Base-by-base conservation (phyloP, 2,113 vertebrate species). In the Crotalus helleri region DNA sequence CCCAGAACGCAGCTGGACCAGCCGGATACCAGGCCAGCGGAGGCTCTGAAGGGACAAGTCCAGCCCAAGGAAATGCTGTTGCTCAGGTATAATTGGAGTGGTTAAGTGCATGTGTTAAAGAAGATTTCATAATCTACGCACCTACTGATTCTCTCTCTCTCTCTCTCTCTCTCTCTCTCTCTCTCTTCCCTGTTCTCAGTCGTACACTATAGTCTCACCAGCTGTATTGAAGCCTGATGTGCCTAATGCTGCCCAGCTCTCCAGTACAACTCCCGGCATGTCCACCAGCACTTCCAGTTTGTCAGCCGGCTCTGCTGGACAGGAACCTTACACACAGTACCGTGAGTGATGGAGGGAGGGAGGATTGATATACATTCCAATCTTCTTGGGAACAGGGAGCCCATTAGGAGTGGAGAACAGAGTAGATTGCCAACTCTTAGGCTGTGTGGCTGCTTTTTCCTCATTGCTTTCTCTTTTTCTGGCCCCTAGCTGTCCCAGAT, bases 401-500 rank as follows among this genome's bases (percentile, higher is more conserved):
- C 57, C 21, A 29, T 33, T 46, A 44, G 91, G 92, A 21, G 7
- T 0, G 59, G 51, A 39, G 10, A 74, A 26, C 21, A 57, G 81
- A 11, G 13, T 13, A 55, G 11, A 49, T 29, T n/a, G 24, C 13
- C 29, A 1, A 4, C 13, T 53, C 5, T 88, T 69, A 21, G 2
- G 44, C n/a, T 26, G 19, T 46, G 24, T 1, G 33, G 23, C 17
- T n/a, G 7, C 6, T 51, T 7, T 55, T 12, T 15, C 55, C 49
- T 11, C 26, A 11, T 19, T 5, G 51, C 49, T 9, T 29, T 24
- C 85, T 15, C 24, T 39, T 26, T 51, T 21, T 33, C 23, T 85
- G 24, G 2, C 55, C 24, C 46, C 1, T 90, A 99, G 98, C 98
- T 96, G 98, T 99, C 86, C 98, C 98, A 64, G 98, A 99, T 39